Conservation (phyloP, 2,113 vertebrate genomes). For the Salvelinus fontinalis region DNA sequence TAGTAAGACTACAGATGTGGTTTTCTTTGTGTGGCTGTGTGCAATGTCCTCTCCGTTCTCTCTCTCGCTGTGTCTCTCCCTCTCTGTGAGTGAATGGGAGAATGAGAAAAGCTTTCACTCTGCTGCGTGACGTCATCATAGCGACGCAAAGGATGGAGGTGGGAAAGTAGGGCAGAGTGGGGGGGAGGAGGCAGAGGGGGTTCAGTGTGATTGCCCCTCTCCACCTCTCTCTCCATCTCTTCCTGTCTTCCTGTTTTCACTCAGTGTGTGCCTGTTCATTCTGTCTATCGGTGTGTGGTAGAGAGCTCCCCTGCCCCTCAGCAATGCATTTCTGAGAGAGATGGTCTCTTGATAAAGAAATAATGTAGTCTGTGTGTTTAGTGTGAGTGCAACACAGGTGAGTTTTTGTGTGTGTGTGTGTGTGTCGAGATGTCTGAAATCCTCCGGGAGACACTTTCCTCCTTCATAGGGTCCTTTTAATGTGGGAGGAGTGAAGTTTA, state of each 20-base stretch:
- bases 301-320: neutral
- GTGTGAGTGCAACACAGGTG: neutral
- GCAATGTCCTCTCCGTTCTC: neutral
- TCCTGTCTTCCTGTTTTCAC: neutral
- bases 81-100: constrained; percentile 23
- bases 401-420: neutral
- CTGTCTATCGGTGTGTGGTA: neutral
- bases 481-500: constrained; percentile 40
- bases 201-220: neutral
- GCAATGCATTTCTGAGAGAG: constrained; percentile 26
- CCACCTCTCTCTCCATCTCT: neutral
- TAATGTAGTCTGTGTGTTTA: neutral
- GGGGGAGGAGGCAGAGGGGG: too few species aligned
- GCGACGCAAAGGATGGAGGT: constrained; percentile 14
- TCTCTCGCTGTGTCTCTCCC: neutral
- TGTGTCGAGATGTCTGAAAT: constrained; percentile 16
- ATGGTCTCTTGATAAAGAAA: constrained; percentile 35
- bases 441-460: constrained; percentile 17
- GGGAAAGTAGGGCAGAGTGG: too few species aligned
- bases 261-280: neutral
- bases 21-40: neutral
- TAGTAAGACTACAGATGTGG: constrained; percentile 18
- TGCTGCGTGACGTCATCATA: constrained; percentile 31
- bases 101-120: constrained; percentile 31
- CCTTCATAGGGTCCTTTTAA: constrained; percentile 43